A percentile compares a stretch with the other conserved stretches of the same genome.
Conservation (phyloP, 2,888 invertebrate genomes). For the Drosophila mettleri region DNA sequence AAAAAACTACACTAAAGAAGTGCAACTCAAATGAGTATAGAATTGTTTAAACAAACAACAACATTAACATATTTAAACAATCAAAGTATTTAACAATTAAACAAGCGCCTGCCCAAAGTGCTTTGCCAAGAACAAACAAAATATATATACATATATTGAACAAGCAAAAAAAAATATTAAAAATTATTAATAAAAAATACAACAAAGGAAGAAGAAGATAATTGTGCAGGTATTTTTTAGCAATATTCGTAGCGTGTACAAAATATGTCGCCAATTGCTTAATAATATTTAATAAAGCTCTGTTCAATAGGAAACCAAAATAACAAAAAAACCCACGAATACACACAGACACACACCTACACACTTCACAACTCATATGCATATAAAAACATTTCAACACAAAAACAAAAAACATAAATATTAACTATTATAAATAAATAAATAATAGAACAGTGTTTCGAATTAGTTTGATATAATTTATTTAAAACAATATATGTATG, state of each 20-base stretch:
- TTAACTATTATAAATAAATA: slow-evolving; percentile 35
- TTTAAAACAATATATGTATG: slow-evolving; percentile 10
- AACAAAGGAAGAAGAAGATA: slow-evolving; percentile 28
- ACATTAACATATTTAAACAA: slow-evolving; percentile 52
- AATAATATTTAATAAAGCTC: slow-evolving; percentile 55
- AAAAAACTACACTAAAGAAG: slow-evolving; percentile 30
- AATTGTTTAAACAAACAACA: slow-evolving; percentile 41
- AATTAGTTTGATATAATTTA: slow-evolving; percentile 32
- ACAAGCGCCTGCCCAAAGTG: slow-evolving; percentile 75
- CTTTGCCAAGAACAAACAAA: slow-evolving; percentile 48
- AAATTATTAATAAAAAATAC: too few species aligned
- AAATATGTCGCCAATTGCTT: slow-evolving; percentile 71
- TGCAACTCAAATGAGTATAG: slow-evolving; percentile 38
- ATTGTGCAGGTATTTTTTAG: slow-evolving; percentile 74
- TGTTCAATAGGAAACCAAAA: slow-evolving; percentile 34
- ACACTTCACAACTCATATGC: slow-evolving; percentile 61
- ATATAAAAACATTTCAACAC: slow-evolving; percentile 65
- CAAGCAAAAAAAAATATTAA: slow-evolving; percentile 19
- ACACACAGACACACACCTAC: slow-evolving; percentile 28
- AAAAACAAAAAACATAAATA: slow-evolving; percentile 52
- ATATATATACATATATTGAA: slow-evolving; percentile 7
- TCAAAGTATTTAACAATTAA: slow-evolving; percentile 63
- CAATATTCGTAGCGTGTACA: slow-evolving; percentile 75
- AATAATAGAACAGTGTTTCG: slow-evolving; percentile 56
- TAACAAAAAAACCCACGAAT: slow-evolving; percentile 8